Conservation (phyloP, 1,140 invertebrate species). For the Aphis craccivora region DNA sequence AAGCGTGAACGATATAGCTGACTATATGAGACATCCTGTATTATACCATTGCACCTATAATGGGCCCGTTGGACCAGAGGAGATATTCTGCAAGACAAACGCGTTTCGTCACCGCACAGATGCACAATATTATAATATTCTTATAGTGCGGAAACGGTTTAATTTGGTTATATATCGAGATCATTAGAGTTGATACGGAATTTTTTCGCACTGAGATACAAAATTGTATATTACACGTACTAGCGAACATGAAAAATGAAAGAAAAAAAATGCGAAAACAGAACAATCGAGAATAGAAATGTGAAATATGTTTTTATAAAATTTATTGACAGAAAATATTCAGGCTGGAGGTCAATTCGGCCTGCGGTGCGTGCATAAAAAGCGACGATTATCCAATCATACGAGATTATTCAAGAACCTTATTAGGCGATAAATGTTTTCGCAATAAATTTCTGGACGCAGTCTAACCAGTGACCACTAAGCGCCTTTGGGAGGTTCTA, state of each 20-base stretch:
- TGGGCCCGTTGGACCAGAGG: not conserved
- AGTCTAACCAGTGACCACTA: too few relatives aligned
- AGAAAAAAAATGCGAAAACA: not conserved
- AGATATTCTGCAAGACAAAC: not conserved
- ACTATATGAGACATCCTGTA: not conserved
- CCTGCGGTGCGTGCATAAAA: too few relatives aligned
- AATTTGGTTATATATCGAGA: not conserved
- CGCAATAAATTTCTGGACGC: too few relatives aligned
- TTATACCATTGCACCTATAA: not conserved
- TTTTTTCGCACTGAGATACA: not conserved
- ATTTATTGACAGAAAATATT: not conserved
- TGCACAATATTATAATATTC: not conserved
- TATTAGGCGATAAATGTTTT: too few relatives aligned
- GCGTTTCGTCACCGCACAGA: not conserved
- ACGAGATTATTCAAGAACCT: too few relatives aligned
- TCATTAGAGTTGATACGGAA: not conserved
- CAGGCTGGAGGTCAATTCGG: too few relatives aligned
- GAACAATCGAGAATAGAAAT: not conserved
- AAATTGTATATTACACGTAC: not conserved
- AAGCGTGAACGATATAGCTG: not conserved
- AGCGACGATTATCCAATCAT: too few relatives aligned
- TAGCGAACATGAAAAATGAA: not conserved
- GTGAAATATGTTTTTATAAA: not conserved
- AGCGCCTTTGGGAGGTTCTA: too few relatives aligned
- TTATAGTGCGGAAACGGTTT: not conserved